Conservation (phyloP, 2,888 invertebrate genomes). For the Antitype chi region DNA sequence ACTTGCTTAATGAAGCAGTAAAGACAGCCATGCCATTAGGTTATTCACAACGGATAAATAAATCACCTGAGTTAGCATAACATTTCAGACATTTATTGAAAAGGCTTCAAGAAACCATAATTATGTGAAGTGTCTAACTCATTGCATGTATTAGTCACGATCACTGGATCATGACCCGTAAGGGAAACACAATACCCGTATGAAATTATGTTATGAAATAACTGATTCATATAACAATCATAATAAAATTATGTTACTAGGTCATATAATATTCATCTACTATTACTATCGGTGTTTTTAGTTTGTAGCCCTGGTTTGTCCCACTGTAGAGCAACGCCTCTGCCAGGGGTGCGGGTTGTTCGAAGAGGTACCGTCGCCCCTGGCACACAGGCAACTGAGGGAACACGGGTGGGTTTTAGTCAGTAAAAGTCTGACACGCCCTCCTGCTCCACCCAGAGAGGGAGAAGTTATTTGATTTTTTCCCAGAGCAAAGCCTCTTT, state of each 20-base stretch:
- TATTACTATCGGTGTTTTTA: not conserved
- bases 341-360: no score
- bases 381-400: no score
- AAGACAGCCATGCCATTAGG: not conserved
- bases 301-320: not conserved
- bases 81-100: not conserved
- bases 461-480: no score
- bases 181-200: conserved; percentile 20
- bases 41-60: not conserved
- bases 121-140: not conserved
- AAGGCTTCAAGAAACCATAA: conserved; percentile 2
- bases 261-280: not conserved
- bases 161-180: conserved; percentile 8
- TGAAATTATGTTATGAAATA: not conserved
- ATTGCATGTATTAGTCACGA: conserved; percentile 5
- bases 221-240: conserved; percentile 18
- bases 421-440: no score
- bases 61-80: not conserved
- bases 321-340: no score
- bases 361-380: no score
- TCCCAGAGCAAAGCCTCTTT: not conserved
- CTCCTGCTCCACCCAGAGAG: no score
- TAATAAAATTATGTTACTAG: conserved; percentile 5
- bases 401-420: no score
- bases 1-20: not conserved